phyloP scores from a whole-genome alignment of 2,888 invertebrate genomes.

The Megastigmus dorsalis region DNA sequence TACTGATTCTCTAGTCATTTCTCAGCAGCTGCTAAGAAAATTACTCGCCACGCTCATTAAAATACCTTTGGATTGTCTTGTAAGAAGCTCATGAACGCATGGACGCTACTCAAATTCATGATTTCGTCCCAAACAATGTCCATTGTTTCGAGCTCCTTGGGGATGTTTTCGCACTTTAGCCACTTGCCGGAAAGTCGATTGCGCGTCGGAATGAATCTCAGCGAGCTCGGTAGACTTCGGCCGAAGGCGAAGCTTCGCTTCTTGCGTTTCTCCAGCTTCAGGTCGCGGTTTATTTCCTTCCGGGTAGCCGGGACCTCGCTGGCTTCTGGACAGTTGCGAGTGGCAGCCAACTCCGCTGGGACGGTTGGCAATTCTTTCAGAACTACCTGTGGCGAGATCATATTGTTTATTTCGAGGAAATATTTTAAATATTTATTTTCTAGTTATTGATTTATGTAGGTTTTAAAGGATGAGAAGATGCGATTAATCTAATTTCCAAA shows the following conservation, averaged over 20 bases:
- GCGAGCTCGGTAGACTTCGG: conserved; percentile 75
- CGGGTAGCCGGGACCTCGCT: conserved; percentile 75
- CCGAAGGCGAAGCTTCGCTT: conserved; percentile 77
- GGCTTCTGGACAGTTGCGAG: conserved; percentile 76
- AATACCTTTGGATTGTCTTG: conserved; percentile 59
- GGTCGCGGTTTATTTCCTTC: conserved; percentile 76
- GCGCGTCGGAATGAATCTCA: conserved; percentile 77
- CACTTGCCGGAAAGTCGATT: conserved; percentile 77
- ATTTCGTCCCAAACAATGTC: conserved; percentile 80
- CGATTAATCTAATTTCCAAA: no score
- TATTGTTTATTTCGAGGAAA: not conserved
- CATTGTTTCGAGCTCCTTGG: conserved; percentile 79
- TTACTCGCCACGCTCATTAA: no score
- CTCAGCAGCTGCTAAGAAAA: no score
- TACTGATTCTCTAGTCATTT: no score
- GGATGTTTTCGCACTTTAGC: conserved; percentile 77
- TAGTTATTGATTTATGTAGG: not conserved
- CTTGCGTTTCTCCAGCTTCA: conserved; percentile 75
- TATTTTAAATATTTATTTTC: not conserved
- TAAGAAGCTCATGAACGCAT: conserved; percentile 65
- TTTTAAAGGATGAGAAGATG: not conserved
- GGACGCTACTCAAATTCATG: conserved; percentile 75
- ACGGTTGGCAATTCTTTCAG: conserved; percentile 79
- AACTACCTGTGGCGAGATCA: no score
- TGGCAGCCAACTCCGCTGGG: conserved; percentile 76